Evolutionary conservation across 2,113 vertebrate species (phyloP).

Genomic region (Labeo rohita): DNA sequence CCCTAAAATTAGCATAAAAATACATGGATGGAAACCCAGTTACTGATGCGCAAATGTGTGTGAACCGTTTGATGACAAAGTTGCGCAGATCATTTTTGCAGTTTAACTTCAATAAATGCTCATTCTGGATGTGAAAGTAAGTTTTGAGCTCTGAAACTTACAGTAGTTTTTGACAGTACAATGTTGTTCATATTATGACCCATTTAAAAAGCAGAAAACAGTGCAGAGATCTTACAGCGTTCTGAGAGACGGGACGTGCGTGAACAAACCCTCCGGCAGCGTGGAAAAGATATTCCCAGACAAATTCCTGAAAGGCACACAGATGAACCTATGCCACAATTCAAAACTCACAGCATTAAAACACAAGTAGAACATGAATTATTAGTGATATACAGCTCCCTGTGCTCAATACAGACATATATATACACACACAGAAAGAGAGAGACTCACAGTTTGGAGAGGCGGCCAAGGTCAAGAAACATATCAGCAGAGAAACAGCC

Average conservation of each 20-base stretch:
- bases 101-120: not conserved
- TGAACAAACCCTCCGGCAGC: conserved; percentile 83
- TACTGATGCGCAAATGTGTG: no score
- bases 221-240: conserved; percentile 80
- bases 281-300: conserved; percentile 93
- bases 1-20: no score
- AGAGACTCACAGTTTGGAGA: conserved; percentile 88
- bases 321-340: not conserved
- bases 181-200: not conserved
- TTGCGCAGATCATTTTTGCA: not conserved
- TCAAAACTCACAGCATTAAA: not conserved
- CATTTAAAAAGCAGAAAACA: not conserved
- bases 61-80: no score
- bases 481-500: conserved; percentile 88
- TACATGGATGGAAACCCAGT: no score
- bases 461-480: conserved; percentile 83
- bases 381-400: conserved; percentile 3
- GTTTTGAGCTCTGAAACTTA: not conserved
- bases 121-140: not conserved
- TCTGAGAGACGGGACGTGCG: conserved; percentile 81
- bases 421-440: not conserved
- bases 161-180: not conserved
- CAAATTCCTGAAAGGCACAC: conserved; percentile 78
- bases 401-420: conserved; percentile 9
- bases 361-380: conserved; percentile 10